phyloP scores from a whole-genome alignment of 1,140 invertebrate species.

The Drosophila nebulosa region DNA sequence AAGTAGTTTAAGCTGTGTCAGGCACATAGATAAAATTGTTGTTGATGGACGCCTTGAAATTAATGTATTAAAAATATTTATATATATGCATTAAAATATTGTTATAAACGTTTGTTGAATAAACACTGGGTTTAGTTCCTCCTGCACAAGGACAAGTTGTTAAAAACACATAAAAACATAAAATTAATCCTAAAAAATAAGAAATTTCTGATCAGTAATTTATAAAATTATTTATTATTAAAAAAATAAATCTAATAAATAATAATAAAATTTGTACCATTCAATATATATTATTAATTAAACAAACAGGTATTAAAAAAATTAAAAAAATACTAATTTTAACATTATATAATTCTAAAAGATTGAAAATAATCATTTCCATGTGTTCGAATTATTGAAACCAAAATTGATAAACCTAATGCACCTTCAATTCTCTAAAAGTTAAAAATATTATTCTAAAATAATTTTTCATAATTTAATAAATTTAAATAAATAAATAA shows the following conservation, averaged over 20 bases:
- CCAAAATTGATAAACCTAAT: slow-evolving; percentile 83
- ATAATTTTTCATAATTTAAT: slow-evolving; percentile 80
- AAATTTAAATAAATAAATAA: too few species aligned
- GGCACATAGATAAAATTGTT: neutral
- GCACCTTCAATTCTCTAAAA: slow-evolving; percentile 83
- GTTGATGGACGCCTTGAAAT: neutral
- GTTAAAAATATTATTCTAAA: slow-evolving; percentile 84
- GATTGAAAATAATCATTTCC: slow-evolving; percentile 83
- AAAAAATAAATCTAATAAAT: slow-evolving; percentile 80
- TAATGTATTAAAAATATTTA: too few species aligned
- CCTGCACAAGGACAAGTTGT: too few species aligned
- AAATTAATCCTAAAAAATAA: slow-evolving; percentile 81
- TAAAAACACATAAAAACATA: too few species aligned
- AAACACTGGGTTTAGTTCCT: too few species aligned
- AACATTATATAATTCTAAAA: slow-evolving; percentile 83
- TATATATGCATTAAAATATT: too few species aligned
- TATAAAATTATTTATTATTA: slow-evolving; percentile 78
- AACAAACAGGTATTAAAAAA: slow-evolving; percentile 80
- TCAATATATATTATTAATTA: slow-evolving; percentile 72
- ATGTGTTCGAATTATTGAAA: slow-evolving; percentile 83
- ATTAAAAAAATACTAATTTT: slow-evolving; percentile 81
- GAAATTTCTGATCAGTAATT: too few species aligned
- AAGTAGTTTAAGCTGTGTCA: neutral
- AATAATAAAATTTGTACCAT: slow-evolving; percentile 80
- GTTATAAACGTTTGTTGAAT: too few species aligned